Conservation (phyloP, 2,888 invertebrate genomes). For the Cyclophora albipunctata region DNA sequence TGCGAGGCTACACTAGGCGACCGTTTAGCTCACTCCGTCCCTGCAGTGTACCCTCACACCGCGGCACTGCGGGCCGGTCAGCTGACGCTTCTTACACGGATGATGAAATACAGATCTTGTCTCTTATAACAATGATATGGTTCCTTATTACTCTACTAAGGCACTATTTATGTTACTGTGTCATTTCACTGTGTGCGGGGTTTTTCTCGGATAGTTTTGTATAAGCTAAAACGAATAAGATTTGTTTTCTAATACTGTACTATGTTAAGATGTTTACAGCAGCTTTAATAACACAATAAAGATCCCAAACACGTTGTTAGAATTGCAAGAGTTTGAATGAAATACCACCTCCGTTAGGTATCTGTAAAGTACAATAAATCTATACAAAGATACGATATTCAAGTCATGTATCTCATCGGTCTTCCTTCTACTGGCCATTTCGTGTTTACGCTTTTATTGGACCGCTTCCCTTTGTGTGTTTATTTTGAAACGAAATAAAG, state of each 20-base stretch:
- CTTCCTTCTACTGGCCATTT: constrained; percentile 30
- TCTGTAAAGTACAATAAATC: constrained; percentile 22
- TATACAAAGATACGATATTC: constrained; percentile 29
- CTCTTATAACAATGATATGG: constrained; percentile 26
- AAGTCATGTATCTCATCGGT: constrained; percentile 37
- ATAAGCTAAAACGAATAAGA: no score
- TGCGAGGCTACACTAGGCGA: constrained; percentile 52
- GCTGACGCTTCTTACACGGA: constrained; percentile 43
- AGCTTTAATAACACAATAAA: no score
- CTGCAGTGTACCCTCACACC: no score
- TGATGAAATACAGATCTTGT: constrained; percentile 31
- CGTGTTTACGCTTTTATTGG: constrained; percentile 29
- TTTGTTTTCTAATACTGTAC: no score
- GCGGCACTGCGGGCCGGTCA: no score
- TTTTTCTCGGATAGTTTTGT: no score
- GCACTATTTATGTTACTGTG: constrained; percentile 2
- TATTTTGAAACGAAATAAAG: constrained; percentile 18
- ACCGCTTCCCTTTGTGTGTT: constrained; percentile 25
- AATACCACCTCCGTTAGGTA: constrained; percentile 3
- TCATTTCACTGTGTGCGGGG: constrained; percentile 3
- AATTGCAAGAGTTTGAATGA: background rate
- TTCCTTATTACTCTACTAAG: constrained; percentile 2
- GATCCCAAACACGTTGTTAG: no score
- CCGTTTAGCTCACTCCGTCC: constrained; percentile 55
- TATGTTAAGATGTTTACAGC: no score